Base-by-base conservation (phyloP, 2,888 invertebrate genomes). In the Drosophila cognata region DNA sequence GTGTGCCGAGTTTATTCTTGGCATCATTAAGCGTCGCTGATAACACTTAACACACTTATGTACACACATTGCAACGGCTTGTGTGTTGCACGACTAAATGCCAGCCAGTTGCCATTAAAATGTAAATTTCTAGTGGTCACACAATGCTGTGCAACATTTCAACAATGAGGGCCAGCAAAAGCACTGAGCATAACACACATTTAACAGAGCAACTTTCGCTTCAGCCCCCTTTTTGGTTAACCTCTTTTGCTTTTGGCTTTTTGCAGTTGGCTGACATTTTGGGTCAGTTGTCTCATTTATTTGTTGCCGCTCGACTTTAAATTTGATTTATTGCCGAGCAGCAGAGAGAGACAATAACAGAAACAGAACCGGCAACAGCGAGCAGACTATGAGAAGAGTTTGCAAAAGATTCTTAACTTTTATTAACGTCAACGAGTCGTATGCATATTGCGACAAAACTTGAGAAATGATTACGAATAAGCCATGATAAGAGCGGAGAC, bases 101-200 rank as follows among this genome's bases (percentile, higher is more conserved):
- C 79, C 80, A 71, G 74, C 58, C 72, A 75, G 74, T 67, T 61
- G 77, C 74, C 82, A 88, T 89, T 88, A 81, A 85, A 79, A 86
- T 88, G 89, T 73, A 87, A 89, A 89, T 85, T 88, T 88, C 80
- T 82, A 88, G 87, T 86, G 87, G 87, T 79, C 88, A 86, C 82
- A 74, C 75, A 82, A 71, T 76, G 82, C 68, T 79, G 74, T 71
- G 75, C 64, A 67, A 56, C 74, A 79, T 55, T 71, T 71, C 68
- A 76, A 72, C 86, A 71, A 70, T 78, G 64, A 51, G 46, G 6
- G 25, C 46, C 48, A 46, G 50, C 46, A 58, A 21, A 16, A 43
- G 36, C 50, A 36, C 6, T 5, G 5, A 21, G 21, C 29, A 18
- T 7, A 38, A 43, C 63, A 81, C 70, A 74, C 79, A 71, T 60